phyloP scores from a whole-genome alignment of 2,797 vertebrate species.

The Leucoraja ocellata region DNA sequence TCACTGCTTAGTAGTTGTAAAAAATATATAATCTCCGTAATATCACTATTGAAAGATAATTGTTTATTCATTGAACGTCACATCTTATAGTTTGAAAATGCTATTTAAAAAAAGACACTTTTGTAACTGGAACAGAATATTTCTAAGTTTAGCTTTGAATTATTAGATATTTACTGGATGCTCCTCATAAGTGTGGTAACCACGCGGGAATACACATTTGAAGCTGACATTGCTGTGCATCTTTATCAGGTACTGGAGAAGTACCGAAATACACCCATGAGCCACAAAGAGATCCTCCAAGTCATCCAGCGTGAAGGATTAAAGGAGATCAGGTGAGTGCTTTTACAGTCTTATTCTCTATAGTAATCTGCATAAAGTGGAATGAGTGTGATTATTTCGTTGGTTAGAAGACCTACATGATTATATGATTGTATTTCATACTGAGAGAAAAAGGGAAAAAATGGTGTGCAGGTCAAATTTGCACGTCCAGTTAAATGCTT shows the following conservation, averaged over 20 bases:
- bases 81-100: neutral
- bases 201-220: neutral
- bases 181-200: neutral
- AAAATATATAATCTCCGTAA: neutral
- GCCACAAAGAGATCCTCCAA: conserved; percentile 97
- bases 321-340: conserved; percentile 89
- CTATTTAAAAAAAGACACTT: neutral
- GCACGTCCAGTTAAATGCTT: neutral
- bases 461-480: neutral
- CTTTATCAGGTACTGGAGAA: conserved; percentile 86
- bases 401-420: too few relatives aligned
- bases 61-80: neutral
- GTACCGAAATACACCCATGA: conserved; percentile 96
- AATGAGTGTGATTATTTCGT: neutral
- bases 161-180: conserved; percentile 13
- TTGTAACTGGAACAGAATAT: neutral
- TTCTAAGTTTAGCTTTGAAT: conserved; percentile 3
- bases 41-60: neutral
- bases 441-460: neutral
- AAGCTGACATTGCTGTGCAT: conserved; percentile 43
- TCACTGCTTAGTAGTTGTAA: neutral
- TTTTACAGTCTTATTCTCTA: neutral
- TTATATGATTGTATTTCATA: neutral
- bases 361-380: neutral
- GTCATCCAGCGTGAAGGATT: conserved; percentile 95